Base-by-base conservation (phyloP, 2,888 invertebrate species). In the Ornithoptera priamus region DNA sequence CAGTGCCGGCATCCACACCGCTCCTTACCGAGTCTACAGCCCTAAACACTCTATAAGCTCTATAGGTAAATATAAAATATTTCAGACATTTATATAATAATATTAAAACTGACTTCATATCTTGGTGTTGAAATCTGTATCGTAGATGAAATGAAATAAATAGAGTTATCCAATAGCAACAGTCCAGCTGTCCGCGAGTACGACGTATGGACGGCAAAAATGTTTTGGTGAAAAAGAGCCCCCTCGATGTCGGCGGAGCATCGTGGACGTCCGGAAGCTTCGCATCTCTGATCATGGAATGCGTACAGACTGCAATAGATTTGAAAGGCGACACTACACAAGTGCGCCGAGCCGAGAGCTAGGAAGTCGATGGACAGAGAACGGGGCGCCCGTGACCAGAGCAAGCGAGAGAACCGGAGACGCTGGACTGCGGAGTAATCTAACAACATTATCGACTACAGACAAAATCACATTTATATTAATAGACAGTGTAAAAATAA, bases 401-500 rank as follows among this genome's bases (percentile, higher is more conserved):
- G 67, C 62, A 68, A 76, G 77, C 76, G 75, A 75, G 76, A 72
- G 57, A 68, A 71, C 71, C 73, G 71, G 65, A 78, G 77, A 77
- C 76, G 77, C 88, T 85, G 89, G 88, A 89, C 90, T 85, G 88
- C 78, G 71, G 73, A 74, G 74, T 78, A 81, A 78, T 82, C 85
- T 88, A 88, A 84, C 83, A 50, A 81, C 76, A 68, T 85, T 85
- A 88, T 79, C 77, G 80, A 77, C 88, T 88, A 88, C 85, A 83
- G 84, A 89, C 87, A 86, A 89, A 88, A 89, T 90, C 87, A 90
- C 90, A 89, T 89, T 86, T 79, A 82, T 82, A 81, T 83, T 81
- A 84, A 83, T 85, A 92, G 87, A 91, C 86, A 87, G 90, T 92
- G 92, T 92, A 91, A 91, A 92, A 92, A 92, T 92, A 92, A 91